Percentiles rank a stretch among this genome's conserved stretches.
Conservation (phyloP, 1,140 invertebrate genomes). For the Drosophila ogumai region DNA sequence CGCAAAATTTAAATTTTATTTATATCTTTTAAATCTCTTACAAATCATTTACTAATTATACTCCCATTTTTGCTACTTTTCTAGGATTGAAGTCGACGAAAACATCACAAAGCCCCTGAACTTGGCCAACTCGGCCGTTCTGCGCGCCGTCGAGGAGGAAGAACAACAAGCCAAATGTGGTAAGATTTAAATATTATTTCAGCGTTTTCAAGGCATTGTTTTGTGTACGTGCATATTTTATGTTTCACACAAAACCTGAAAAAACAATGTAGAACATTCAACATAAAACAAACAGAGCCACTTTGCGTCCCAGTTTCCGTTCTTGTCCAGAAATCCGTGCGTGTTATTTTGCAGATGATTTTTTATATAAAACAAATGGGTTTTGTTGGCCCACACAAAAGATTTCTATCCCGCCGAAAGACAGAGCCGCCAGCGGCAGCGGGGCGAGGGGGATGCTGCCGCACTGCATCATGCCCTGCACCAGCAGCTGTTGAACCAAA, state of each 20-base stretch:
- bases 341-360: conserved; percentile 14
- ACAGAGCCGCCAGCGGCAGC: conserved; percentile 67
- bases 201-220: neutral
- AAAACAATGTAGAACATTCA: conserved; percentile 61
- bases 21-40: neutral
- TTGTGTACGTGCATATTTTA: conserved; percentile 18
- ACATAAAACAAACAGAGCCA: conserved; percentile 46
- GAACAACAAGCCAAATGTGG: conserved; percentile 87
- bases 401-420: conserved; percentile 49
- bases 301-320: conserved; percentile 21
- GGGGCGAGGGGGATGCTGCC: conserved; percentile 36
- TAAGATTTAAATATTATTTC: conserved; percentile 83
- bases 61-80: neutral
- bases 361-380: neutral
- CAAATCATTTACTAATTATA: neutral
- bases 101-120: conserved; percentile 89
- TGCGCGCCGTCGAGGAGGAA: conserved; percentile 92
- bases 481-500: conserved; percentile 75
- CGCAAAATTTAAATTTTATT: conserved; percentile 15
- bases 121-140: conserved; percentile 92
- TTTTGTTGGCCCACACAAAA: conserved; percentile 22
- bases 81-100: conserved; percentile 72
- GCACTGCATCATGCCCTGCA: conserved; percentile 60
- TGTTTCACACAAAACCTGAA: conserved; percentile 25
- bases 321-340: conserved; percentile 6